A percentile compares a stretch with the other conserved stretches of the same genome.
phyloP scores from a whole-genome alignment of 1,140 invertebrate genomes.

The Lepidurus arcticus region DNA sequence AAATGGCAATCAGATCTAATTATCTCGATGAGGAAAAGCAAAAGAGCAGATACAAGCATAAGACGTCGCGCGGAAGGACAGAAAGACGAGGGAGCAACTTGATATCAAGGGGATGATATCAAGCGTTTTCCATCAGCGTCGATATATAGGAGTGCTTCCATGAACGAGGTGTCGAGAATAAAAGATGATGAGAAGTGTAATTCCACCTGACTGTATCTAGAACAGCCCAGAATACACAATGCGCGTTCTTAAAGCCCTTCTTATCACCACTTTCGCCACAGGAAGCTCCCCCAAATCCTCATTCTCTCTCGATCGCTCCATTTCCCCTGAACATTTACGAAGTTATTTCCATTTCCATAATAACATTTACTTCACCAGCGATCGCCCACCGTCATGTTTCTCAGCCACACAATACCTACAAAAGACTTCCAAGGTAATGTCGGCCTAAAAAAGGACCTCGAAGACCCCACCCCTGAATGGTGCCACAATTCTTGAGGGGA shows the following conservation, averaged over 20 bases:
- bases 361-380: not conserved
- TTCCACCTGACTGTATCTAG: too few relatives aligned
- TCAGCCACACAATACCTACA: not conserved
- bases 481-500: too few relatives aligned
- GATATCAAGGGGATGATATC: not conserved
- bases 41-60: not conserved
- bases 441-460: too few relatives aligned
- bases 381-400: not conserved
- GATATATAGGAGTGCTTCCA: too few relatives aligned
- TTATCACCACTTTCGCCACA: too few relatives aligned
- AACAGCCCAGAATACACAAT: too few relatives aligned
- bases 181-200: too few relatives aligned
- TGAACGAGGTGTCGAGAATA: too few relatives aligned
- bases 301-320: too few relatives aligned
- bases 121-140: not conserved
- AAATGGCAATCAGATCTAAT: slow-evolving; percentile 9
- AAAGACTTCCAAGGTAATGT: not conserved
- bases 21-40: not conserved
- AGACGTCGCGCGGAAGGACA: not conserved
- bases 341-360: slow-evolving; percentile 1
- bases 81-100: not conserved
- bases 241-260: too few relatives aligned
- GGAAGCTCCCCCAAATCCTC: too few relatives aligned
- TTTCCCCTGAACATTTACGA: not conserved
- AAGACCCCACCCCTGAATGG: too few relatives aligned